These are phyloP conservation scores for Oophaga sylvatica DNA, from an alignment of 2,797 vertebrate genomes.

Conservation along the genomic window DNA sequence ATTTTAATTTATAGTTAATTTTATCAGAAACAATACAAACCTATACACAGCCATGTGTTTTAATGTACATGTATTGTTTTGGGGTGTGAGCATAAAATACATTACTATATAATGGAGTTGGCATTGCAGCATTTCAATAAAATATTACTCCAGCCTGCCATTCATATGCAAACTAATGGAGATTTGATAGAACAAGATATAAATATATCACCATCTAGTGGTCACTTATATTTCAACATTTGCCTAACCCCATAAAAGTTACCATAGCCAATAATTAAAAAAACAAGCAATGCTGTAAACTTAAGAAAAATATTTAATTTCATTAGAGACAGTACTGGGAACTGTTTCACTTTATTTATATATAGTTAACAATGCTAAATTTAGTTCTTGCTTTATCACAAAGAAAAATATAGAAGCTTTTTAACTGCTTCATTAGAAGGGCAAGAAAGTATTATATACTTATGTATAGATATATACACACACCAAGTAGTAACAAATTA, in stretches of 20 bases:
- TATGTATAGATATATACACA: slow-evolving; percentile 39
- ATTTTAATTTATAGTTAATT: background rate
- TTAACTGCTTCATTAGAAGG: slow-evolving; percentile 72
- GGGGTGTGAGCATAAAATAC: too few species aligned
- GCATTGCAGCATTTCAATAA: background rate
- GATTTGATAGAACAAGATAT: background rate
- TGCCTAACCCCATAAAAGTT: background rate
- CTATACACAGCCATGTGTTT: too few species aligned
- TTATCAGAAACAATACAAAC: background rate
- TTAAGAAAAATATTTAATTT: background rate
- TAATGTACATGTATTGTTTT: too few species aligned
- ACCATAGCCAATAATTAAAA: background rate
- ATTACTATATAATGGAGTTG: background rate
- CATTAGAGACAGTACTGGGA: slow-evolving; percentile 73
- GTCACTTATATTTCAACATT: background rate
- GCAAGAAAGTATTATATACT: slow-evolving; percentile 63
- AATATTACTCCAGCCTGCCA: background rate
- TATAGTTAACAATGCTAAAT: slow-evolving; percentile 83
- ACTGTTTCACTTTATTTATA: slow-evolving; percentile 79
- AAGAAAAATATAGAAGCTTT: slow-evolving; percentile 78
- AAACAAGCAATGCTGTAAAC: background rate
- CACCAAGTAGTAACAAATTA: slow-evolving; percentile 71
- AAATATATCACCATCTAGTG: slow-evolving; percentile 20
- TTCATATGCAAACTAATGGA: background rate
- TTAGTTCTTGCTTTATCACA: slow-evolving; percentile 80